Conservation (phyloP, 1,140 invertebrate species). For the Sipha flava region DNA sequence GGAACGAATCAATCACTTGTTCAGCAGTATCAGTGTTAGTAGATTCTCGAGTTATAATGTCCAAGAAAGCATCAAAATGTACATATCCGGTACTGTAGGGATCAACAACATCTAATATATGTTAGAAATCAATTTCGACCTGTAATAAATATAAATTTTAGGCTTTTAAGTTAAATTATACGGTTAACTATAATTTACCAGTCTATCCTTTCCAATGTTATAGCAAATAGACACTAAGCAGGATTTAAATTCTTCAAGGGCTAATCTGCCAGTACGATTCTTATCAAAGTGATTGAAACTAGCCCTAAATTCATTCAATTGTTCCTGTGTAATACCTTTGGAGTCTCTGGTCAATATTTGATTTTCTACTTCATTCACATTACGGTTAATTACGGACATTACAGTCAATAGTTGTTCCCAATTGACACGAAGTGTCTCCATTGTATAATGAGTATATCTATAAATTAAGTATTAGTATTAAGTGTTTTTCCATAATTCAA, state of each 20-base stretch:
- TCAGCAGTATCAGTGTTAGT: constrained; percentile 91
- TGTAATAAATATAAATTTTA: no score
- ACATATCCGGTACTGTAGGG: constrained; percentile 94
- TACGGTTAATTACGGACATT: constrained; percentile 94
- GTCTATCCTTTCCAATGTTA: constrained; percentile 93
- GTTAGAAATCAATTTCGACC: constrained; percentile 96
- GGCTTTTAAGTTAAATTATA: no score
- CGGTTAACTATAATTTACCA: constrained; percentile 46
- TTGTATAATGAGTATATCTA: constrained; percentile 95
- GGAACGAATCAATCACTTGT: constrained; percentile 98
- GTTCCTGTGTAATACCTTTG: constrained; percentile 94
- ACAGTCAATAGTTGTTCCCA: constrained; percentile 98
- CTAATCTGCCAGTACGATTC: constrained; percentile 84
- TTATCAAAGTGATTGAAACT: constrained; percentile 99
- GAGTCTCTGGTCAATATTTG: constrained; percentile 96
- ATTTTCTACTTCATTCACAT: constrained; percentile 99
- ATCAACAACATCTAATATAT: constrained; percentile 94
- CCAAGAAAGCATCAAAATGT: constrained; percentile 97
- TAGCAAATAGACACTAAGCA: constrained; percentile 96
- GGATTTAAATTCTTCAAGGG: constrained; percentile 97
- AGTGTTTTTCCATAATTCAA: background rate
- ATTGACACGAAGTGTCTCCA: constrained; percentile 97
- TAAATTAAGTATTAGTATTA: background rate
- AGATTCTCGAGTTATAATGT: constrained; percentile 98
- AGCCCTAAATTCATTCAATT: constrained; percentile 94